These are phyloP conservation scores for Pocillopora meandrina DNA, from an alignment of 92 coral and sea anemone species.

Conservation along the genomic window DNA sequence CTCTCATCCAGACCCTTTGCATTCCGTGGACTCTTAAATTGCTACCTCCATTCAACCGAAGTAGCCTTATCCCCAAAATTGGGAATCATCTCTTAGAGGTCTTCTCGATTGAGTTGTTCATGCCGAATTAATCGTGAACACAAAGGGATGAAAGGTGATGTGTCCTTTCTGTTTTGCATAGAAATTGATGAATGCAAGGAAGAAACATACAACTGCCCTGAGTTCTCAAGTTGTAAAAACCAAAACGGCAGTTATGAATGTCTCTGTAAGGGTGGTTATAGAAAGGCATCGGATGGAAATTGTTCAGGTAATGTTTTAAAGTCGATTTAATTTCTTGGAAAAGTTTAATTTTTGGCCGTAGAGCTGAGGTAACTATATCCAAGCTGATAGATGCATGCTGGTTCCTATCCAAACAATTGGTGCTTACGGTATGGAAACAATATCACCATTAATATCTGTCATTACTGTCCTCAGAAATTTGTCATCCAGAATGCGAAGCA, in stretches of 20 bases:
- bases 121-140: background rate
- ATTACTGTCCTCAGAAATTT: no score
- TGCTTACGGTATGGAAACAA: no score
- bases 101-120: background rate
- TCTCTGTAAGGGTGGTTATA: conserved; percentile 19
- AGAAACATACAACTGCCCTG: background rate
- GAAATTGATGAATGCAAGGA: conserved; percentile 35
- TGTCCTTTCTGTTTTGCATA: background rate
- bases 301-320: conserved; percentile 18
- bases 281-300: background rate
- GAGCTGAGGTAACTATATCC: background rate
- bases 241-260: conserved; percentile 16
- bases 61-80: no score
- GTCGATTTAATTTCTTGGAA: background rate
- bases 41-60: no score
- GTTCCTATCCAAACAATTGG: no score
- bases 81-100: background rate
- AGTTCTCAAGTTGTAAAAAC: conserved; percentile 9
- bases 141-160: background rate
- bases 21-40: no score
- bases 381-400: no score
- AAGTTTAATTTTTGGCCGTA: background rate
- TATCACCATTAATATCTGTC: no score
- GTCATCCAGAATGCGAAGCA: no score
- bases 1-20: no score